Base-by-base conservation (phyloP, 2,113 vertebrate genomes). In the Halcyon senegalensis region DNA sequence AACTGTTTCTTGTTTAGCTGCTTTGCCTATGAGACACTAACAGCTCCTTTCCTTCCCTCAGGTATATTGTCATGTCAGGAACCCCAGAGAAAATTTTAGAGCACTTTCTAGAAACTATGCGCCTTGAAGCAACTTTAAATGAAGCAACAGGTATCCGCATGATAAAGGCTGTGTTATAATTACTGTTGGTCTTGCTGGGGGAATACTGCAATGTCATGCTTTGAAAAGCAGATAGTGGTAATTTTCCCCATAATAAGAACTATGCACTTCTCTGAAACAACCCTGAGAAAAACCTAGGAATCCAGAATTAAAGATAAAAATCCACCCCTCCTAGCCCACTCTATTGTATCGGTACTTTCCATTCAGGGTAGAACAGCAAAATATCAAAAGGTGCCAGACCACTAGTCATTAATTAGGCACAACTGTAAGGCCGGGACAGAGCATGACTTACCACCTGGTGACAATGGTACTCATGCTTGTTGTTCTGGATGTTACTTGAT, bases 41-140 rank as follows among this genome's bases (percentile, higher is more conserved):
- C 84, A 60, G 23, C 58, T 60, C 27, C 78, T 95, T 97, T 95
- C 43, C 94, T 55, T 98, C 94, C 85, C 82, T 33, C 89, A 99
- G 99, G 97, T 99, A 99, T 98, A 99, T 98, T 96, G 99, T 99
- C 97, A 99, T 99, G 99, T 99, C 99, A 84, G 99, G 99, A 97
- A 99, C 99, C 25, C 99, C 99, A 67, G 99, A 99, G 98, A 99
- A 99, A 98, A 99, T 99, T 98, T 98, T 99, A 98, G 99, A 99
- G 97, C 99, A 99, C 97, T 99, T 99, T 96, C 98, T 99, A 86
- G 99, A 99, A 98, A 99, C 99, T 39, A 99, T 99, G 98, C 99
- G 99, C 83, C 97, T 99, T 95, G 99, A 99, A 97, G 98, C 98
- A 94, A 97, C 98, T 85, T 98, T 98, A 97, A 98, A 98, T 91